Evolutionary conservation across 2,888 invertebrate genomes (phyloP), one percentile per base, ranked within the genome.

Genomic region (Hemithea aestivaria): DNA sequence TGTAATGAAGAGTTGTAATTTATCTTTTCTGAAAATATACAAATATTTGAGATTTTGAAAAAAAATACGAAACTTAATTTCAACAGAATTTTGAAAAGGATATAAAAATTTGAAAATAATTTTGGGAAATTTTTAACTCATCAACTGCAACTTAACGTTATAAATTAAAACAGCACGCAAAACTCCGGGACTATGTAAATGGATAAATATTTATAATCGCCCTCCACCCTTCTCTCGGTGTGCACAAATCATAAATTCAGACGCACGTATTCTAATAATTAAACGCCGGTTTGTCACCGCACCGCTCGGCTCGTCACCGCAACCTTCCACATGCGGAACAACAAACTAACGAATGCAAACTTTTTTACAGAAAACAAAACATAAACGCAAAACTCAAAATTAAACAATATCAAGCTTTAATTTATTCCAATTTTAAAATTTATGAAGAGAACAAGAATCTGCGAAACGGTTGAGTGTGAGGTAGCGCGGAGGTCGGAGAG

Each of bases 321-420:
- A 1, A 7, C n/a, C 26, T 27, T 11, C 24, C n/a, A n/a, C n/a
- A n/a, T n/a, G n/a, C n/a, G n/a, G 22, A 39, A 37, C 30, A 39
- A 28, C 45, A 40, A n/a, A 35, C 43, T 64, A 62, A 60, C 45
- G 29, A 40, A 21, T 20, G 3, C 11, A 31, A 20, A 37, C 26
- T 40, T 45, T 28, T 57, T 66, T 71, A 58, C 71, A 71, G 71
- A 62, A 65, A 58, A 61, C 58, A 64, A 57, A 53, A 56, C 62
- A 58, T 47, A 56, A 46, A 56, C 58, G 55, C 62, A 64, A 64
- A 59, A 60, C 50, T 54, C 52, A 61, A 58, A 57, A 51, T 32
- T 28, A 41, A 43, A 48, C 53, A 57, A 61, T 49, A 48, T 49
- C 54, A 65, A 70, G 66, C 67, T 68, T 67, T 67, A 70, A 66